Evolutionary conservation across 2,797 vertebrate species (phyloP), one percentile per base, ranked within the genome.

Genomic region (Glossophaga mutica): DNA sequence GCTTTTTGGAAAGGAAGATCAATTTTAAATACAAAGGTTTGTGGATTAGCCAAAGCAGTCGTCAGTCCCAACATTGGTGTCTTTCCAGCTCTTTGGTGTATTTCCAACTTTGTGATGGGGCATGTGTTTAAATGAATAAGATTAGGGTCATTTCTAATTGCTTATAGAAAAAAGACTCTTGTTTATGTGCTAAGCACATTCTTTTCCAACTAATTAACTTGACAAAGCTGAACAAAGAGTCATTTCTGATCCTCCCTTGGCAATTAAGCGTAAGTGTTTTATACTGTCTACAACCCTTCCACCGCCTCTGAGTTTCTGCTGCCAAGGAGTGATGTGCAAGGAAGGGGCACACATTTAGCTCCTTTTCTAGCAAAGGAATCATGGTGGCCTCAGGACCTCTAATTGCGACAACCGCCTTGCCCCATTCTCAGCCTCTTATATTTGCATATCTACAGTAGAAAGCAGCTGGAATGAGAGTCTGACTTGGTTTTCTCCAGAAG

Each of bases 181-280:
- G 96, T 98, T 98, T 98, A 96, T 97, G 96, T 97, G 87, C 96
- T 94, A 59, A 82, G 39, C 62, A 82, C n/a, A 91, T 97, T 96
- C 97, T 97, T 97, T 96, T 67, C 88, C 90, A 89, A 94, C 95
- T 98, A 97, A 98, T 98, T 97, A 98, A 83, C 93, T 96, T 94
- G 67, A 96, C 93, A 97, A 92, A 97, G 62, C 97, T 93, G 93
- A 97, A 98, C 90, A 91, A 88, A 96, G 95, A 97, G 96, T 96
- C 94, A 81, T 95, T 97, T 96, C 90, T 98, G 96, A 97, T 97
- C 97, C 96, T 94, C 95, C 93, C 94, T 82, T 94, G 87, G 96
- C 94, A 98, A 98, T 98, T 96, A 97, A 94, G 86, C 94, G 8
- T n/a, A 94, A 96, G 81, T 5, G 3, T 91, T 96, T 94, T 92